Conservation (phyloP, 2,888 invertebrate genomes). For the Gerris lacustris region DNA sequence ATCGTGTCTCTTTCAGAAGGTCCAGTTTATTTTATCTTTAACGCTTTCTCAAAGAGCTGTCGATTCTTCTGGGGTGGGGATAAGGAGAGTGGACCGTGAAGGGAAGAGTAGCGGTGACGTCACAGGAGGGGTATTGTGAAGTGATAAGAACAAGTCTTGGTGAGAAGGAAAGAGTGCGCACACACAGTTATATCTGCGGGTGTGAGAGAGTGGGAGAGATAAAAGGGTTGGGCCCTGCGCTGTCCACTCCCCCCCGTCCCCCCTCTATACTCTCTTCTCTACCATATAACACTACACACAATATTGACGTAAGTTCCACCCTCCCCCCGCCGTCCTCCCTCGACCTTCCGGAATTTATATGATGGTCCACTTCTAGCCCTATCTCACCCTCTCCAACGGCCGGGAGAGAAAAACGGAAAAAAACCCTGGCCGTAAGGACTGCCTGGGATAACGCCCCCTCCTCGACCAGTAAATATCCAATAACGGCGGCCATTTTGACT, state of each 20-base stretch:
- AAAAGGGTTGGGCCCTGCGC: slow-evolving; percentile 6
- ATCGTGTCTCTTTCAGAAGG: not conserved
- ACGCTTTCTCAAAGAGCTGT: slow-evolving; percentile 3
- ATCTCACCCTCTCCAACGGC: not conserved
- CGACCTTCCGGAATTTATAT: not conserved
- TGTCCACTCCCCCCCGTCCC: slow-evolving; percentile 6
- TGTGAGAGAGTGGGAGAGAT: not conserved
- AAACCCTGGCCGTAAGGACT: not conserved
- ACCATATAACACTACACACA: slow-evolving; percentile 12
- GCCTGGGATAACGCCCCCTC: slow-evolving; percentile 11
- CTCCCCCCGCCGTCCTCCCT: not conserved
- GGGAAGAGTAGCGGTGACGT: not conserved
- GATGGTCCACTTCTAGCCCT: not conserved
- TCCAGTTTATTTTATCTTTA: slow-evolving; percentile 5
- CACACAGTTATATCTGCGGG: not conserved
- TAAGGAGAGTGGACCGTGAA: too few species aligned
- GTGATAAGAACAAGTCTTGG: not conserved
- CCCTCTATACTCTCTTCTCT: too few species aligned
- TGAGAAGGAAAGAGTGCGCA: not conserved
- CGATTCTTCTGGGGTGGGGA: not conserved
- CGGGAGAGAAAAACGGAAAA: not conserved
- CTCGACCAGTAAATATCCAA: slow-evolving; percentile 24
- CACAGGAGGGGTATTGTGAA: not conserved
- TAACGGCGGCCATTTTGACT: slow-evolving; percentile 27
- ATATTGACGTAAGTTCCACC: slow-evolving; percentile 14